Evolutionary conservation across 2,888 invertebrate genomes (phyloP).

Genomic region (Polylopha cassiicola): DNA sequence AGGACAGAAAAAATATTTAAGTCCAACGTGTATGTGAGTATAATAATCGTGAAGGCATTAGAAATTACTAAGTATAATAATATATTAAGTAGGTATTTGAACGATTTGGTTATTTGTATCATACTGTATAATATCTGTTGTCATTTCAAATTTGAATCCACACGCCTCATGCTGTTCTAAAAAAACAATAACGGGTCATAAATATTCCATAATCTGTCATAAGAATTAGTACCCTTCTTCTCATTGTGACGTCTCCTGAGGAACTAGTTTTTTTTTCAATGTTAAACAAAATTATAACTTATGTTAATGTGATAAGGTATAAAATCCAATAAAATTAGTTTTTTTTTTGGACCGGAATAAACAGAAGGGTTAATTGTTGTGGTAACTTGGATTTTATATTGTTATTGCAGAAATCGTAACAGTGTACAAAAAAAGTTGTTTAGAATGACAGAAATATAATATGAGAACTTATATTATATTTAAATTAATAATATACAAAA

Average conservation of each 20-base stretch:
- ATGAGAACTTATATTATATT: no score
- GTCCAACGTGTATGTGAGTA: no score
- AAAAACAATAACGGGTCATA: slow-evolving; percentile 52
- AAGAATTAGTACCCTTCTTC: slow-evolving; percentile 48
- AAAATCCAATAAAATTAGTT: background rate
- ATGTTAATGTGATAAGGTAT: background rate
- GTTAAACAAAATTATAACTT: background rate
- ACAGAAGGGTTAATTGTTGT: no score
- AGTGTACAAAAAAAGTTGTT: no score
- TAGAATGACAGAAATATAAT: no score
- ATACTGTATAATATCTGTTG: slow-evolving; percentile 35
- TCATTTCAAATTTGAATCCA: slow-evolving; percentile 38
- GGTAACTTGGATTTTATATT: no score
- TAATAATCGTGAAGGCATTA: no score
- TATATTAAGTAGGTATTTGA: no score
- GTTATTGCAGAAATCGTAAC: no score
- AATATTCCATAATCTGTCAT: slow-evolving; percentile 59
- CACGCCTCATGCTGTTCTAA: slow-evolving; percentile 35
- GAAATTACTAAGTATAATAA: no score
- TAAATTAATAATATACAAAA: no score
- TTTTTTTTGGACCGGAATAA: slow-evolving; percentile 9
- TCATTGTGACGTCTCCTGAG: slow-evolving; percentile 42
- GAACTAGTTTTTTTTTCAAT: slow-evolving; percentile 13
- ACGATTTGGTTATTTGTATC: slow-evolving; percentile 23
- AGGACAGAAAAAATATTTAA: no score